Evolutionary conservation across 37 sponge, comb jelly and placozoan genomes (phyloP).

Genomic region (Amphimedon queenslandica): DNA sequence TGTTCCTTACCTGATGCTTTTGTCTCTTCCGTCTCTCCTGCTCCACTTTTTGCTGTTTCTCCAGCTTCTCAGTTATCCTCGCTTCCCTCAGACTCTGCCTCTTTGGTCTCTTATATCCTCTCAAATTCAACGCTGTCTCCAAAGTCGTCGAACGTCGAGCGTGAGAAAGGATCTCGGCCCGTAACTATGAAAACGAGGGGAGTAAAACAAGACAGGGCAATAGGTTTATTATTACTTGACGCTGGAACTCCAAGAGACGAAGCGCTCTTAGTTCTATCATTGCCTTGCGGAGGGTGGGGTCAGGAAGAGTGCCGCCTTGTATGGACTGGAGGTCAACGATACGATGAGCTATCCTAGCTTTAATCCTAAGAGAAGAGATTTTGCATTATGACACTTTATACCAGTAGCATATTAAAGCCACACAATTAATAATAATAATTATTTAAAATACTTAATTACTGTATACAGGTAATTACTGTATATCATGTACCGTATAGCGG

Average conservation of each 20-base stretch:
- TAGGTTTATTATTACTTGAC: conserved; percentile 45
- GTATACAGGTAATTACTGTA: no score
- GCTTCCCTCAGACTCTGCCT: conserved; percentile 93
- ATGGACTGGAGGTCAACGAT: conserved; percentile 76
- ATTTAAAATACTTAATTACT: background rate
- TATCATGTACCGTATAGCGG: no score
- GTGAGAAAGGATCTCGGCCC: conserved; percentile 73
- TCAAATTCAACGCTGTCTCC: conserved; percentile 93
- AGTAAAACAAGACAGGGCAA: background rate
- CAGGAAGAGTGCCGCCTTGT: conserved; percentile 26
- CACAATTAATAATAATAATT: no score
- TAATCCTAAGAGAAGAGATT: conserved; percentile 46
- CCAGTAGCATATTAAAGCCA: no score
- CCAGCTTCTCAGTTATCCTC: conserved; percentile 93
- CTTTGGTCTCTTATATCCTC: conserved; percentile 92
- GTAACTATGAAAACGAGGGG: conserved; percentile 42
- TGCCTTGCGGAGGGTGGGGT: conserved; percentile 49
- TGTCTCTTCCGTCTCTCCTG: conserved; percentile 82
- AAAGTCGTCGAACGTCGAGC: conserved; percentile 86
- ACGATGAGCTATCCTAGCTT: conserved; percentile 80
- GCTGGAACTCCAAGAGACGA: conserved; percentile 87
- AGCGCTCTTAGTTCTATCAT: conserved; percentile 91
- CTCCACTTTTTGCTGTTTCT: conserved; percentile 94
- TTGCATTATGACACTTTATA: no score
- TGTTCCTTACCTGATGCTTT: conserved; percentile 77